Evolutionary conservation across 2,113 vertebrate genomes (phyloP).

Genomic region (Atrichornis clamosus): DNA sequence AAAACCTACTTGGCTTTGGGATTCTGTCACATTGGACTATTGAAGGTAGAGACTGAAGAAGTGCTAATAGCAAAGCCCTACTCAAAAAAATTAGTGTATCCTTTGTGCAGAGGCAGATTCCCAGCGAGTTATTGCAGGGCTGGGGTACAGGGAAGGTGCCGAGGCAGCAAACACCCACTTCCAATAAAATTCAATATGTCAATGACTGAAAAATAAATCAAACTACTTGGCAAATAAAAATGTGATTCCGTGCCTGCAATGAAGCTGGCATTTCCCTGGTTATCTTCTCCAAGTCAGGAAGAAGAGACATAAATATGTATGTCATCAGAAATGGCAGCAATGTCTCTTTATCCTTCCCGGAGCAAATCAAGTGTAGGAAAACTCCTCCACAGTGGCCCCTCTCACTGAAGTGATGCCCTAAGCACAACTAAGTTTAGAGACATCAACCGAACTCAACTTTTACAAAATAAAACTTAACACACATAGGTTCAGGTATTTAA

Average conservation of each 20-base stretch:
- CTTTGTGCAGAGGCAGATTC: constrained; percentile 29
- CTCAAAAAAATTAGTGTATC: not conserved
- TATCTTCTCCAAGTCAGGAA: not conserved
- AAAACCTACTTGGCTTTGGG: not conserved
- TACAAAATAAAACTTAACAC: not conserved
- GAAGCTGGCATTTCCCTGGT: not conserved
- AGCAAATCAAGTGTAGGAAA: not conserved
- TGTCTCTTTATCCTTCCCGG: not conserved
- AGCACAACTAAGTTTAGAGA: not conserved
- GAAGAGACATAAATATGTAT: not conserved
- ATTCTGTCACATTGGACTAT: not conserved
- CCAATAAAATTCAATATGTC: not conserved
- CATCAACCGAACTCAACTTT: too few species aligned
- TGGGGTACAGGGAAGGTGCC: not conserved
- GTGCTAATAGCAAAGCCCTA: not conserved
- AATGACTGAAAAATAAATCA: not conserved
- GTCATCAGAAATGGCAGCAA: not conserved
- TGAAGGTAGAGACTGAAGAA: not conserved
- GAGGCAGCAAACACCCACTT: not conserved
- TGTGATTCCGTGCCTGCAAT: not conserved
- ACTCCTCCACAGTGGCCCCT: not conserved
- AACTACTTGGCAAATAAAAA: not conserved
- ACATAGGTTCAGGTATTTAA: accelerated
- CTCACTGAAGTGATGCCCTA: not conserved
- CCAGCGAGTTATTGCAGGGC: not conserved